Base-by-base conservation (phyloP, 1,140 invertebrate genomes). In the Antheraea mylitta region DNA sequence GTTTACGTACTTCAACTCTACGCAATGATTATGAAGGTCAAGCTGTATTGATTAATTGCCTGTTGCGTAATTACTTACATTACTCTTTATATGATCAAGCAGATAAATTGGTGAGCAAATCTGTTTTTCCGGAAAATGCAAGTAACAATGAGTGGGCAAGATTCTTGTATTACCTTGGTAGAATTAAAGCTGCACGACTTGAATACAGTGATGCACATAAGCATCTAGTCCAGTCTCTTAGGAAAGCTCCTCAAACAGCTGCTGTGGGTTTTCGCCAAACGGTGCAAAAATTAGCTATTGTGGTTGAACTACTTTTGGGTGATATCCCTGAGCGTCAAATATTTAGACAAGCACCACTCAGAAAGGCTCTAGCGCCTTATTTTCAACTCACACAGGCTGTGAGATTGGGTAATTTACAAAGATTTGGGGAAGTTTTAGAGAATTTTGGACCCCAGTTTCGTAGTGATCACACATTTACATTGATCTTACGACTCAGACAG, bases 81-180 rank as follows among this genome's bases (percentile, higher is more conserved):
- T 99, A 98, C 83, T 98, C 98, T 81, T 91, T 99, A 7, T 99
- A 99, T 91, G 98, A 99, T 92, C 98, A 98, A 90, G 97, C 97
- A 7, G 97, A 98, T 83, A 99, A 99, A 89, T 93, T 99, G 38
- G 98, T 99, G 0, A 97, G 98, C 38, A 99, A 99, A 87, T 98
- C 98, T 6, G 96, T 97, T 0, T 99, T 98, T 83, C 99, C 99
- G 0, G 98, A 99, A 90, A 95, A 96, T 75, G 98, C 98, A 0
- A 98, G 98, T 89, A 99, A 99, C 88, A 99, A 99, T 93, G 99
- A 99, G 87, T 99, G 98, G 97, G 99, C 99, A 0, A 94, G 99
- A 82, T 99, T 97, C 89, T 93, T 99, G 19, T 99, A 99, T 89
- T 99, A 99, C 89, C 93, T 99, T 78, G 99, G 99, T 16, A 95